Base-by-base conservation (phyloP, 2,113 vertebrate genomes). In the Pluvianellus socialis region DNA sequence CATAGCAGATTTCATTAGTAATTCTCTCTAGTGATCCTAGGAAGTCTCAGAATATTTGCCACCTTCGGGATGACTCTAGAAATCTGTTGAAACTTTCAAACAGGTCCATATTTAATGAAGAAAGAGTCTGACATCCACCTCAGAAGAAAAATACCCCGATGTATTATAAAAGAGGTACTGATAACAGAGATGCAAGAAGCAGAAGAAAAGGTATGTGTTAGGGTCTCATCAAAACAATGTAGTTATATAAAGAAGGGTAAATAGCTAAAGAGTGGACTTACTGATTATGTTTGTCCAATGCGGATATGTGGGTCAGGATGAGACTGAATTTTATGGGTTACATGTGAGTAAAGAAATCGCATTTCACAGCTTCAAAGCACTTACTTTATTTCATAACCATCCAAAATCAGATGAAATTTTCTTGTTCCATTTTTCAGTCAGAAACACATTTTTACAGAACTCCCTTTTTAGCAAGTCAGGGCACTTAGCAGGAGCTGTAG, bases 391-490 rank as follows among this genome's bases (percentile, higher is more conserved):
- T 92, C 55, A 80, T 61, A 90, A 63, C 73, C 17, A 20, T 83
- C 53, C 38, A 82, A 94, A 94, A 88, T 86, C 79, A 91, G 76
- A 85, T 95, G 53, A 95, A 62, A 49, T 91, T 61, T 94, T 61
- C 56, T 63, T 75, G 38, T 91, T 92, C 71, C 15, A 32, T 95
- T 97, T 95, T 90, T 82, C 67, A 87, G 42, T 58, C 20, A 63
- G 89, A 91, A 87, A 68, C 19, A 71, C n/a, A 28, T 72, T 90
- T 91, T 62, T 90, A 82, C 35, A 86, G 76, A 92, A 55, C 4
- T 19, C 17, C 33, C n/a, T 67, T 90, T 93, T 93, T 86, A 88
- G 38, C 68, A 87, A 86, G 81, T 88, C 50, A 63, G 42, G 62
- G n/a, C 67, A 66, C 81, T 88, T 95, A 88, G 62, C 53, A 62